Conservation (phyloP, 2,113 vertebrate species). For the Sinocyclocheilus grahami region DNA sequence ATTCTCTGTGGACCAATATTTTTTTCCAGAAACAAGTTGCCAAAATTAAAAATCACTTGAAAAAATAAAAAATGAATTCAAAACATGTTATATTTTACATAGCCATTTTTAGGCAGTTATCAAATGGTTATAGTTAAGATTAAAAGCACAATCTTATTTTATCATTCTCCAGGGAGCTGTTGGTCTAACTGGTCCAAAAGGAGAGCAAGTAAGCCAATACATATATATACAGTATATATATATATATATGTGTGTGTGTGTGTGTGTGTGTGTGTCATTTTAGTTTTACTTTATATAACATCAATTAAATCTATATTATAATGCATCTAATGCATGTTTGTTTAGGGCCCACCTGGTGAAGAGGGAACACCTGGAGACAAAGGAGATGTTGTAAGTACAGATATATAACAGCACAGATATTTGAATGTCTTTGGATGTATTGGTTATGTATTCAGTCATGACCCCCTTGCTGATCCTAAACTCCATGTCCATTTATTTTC, state of each 20-base stretch:
- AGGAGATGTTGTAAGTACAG: constrained; percentile 85
- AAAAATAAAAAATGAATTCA: too few relatives aligned
- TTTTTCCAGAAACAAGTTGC: not conserved
- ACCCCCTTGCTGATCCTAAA: not conserved
- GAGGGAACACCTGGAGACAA: constrained; percentile 86
- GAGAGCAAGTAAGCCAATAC: constrained; percentile 82
- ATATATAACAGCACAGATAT: not conserved
- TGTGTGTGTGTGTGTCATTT: too few relatives aligned
- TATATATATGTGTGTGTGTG: not conserved
- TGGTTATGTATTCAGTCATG: not conserved
- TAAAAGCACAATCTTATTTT: not conserved
- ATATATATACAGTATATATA: too few relatives aligned
- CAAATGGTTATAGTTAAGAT: not conserved
- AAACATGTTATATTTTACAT: too few relatives aligned
- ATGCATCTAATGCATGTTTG: constrained; percentile 30
- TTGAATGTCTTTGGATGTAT: not conserved
- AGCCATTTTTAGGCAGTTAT: too few relatives aligned
- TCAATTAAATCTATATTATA: not conserved
- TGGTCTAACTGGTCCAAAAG: constrained; percentile 86
- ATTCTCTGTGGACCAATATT: too few relatives aligned
- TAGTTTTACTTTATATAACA: not conserved
- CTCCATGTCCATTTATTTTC: not conserved
- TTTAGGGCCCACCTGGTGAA: constrained; percentile 84
- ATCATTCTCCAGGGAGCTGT: constrained; percentile 78
- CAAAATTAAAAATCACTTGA: not conserved